Evolutionary conservation across 2,888 invertebrate genomes (phyloP).

Genomic region (Phorcus lineatus): DNA sequence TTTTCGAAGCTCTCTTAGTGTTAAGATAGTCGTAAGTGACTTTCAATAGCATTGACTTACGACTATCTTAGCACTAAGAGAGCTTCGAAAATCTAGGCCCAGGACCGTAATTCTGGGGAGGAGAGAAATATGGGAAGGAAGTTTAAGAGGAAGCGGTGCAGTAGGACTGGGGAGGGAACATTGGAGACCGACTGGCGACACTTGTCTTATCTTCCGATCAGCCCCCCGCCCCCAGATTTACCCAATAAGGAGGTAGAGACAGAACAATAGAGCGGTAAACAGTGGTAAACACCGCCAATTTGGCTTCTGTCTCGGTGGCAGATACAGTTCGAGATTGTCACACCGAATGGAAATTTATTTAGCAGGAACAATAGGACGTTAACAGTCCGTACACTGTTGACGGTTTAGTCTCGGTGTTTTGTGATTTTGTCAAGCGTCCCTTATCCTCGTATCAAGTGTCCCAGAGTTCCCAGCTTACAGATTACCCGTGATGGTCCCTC

Average conservation of each 20-base stretch:
- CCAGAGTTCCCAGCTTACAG: background rate
- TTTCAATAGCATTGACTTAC: too few species aligned
- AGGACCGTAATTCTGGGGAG: too few species aligned
- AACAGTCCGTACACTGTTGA: background rate
- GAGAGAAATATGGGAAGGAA: too few species aligned
- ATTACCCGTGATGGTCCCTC: conserved; percentile 3
- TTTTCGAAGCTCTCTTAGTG: too few species aligned
- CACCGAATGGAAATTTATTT: conserved; percentile 15
- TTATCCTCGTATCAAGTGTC: background rate
- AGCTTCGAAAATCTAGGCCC: too few species aligned
- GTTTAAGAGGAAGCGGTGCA: background rate
- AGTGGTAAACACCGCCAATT: too few species aligned
- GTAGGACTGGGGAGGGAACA: background rate
- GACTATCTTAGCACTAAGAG: too few species aligned
- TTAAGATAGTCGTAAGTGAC: too few species aligned
- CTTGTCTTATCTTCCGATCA: background rate
- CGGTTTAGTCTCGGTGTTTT: background rate
- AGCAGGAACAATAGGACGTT: conserved; percentile 9
- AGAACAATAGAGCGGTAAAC: conserved; percentile 11
- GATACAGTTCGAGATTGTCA: background rate
- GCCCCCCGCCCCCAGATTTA: conserved; percentile 8
- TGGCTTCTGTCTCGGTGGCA: background rate
- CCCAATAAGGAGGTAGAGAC: background rate
- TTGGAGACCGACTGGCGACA: background rate
- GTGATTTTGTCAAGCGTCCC: conserved; percentile 1